Conservation (phyloP, 2,888 invertebrate genomes). For the Orthosia gothica region DNA sequence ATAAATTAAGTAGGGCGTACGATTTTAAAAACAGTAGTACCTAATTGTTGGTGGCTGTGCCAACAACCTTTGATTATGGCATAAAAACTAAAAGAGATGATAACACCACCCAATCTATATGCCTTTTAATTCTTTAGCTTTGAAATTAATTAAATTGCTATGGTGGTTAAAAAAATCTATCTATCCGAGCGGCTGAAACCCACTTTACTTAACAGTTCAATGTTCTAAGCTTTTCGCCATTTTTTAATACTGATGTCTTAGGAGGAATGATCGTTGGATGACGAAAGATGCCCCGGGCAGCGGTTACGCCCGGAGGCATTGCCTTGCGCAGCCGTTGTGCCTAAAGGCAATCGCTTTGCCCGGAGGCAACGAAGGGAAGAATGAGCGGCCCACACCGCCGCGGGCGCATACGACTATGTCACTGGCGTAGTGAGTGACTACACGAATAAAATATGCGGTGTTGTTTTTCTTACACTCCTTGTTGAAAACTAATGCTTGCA, state of each 20-base stretch:
- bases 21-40: no score
- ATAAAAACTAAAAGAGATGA: no score
- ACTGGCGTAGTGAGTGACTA: slow-evolving; percentile 2
- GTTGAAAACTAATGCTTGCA: no score
- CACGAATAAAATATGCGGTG: slow-evolving; percentile 14
- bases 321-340: slow-evolving; percentile 15
- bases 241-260: not conserved
- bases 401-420: slow-evolving; percentile 12
- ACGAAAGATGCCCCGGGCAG: slow-evolving; percentile 18
- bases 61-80: no score
- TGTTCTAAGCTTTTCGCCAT: not conserved
- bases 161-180: no score
- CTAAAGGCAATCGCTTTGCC: slow-evolving; percentile 5
- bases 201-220: no score
- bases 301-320: slow-evolving; percentile 17
- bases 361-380: slow-evolving; percentile 18
- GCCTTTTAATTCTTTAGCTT: no score
- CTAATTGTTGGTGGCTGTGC: no score
- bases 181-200: no score
- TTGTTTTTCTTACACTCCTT: not conserved
- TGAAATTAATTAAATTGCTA: no score
- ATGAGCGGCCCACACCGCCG: slow-evolving; percentile 7
- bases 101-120: no score
- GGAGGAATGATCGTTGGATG: slow-evolving; percentile 7
- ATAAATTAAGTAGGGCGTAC: no score